Evolutionary conservation across 1,140 invertebrate species (phyloP), one percentile per base, ranked within the genome.

Genomic region (Brachionus sp.): DNA sequence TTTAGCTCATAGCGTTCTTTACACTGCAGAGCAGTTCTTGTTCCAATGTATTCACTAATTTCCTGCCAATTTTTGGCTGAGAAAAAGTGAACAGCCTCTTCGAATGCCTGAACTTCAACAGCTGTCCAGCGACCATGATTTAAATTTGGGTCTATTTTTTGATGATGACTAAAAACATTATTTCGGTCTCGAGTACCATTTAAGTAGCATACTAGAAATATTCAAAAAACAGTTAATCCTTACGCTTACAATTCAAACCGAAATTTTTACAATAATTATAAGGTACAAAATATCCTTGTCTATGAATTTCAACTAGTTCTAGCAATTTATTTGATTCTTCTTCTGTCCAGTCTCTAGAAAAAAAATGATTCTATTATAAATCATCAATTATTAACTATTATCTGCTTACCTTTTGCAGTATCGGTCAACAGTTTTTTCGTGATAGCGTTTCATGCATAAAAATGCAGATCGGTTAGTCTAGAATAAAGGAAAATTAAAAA

Each of bases 391-490:
- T 66, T 35, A 13, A 10, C 0, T 7, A 42, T 73, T 42, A 1
- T 39, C 0, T 37, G n/a, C 16, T 23, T 16, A 80, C 77, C 77
- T 37, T 42, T 62, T 80, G 29, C 77, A 35, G n/a, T 80, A 80
- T 39, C 37, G n/a, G 12, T 80, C 77, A 62, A 53, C 77, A 33
- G 77, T 80, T 44, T 80, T 80, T 62, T 80, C 77, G 35, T 80
- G 77, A 62, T 80, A 80, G 7, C 77, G 25, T 29, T 80, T 80
- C 77, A 80, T 80, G 77, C 77, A 80, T 12, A 80, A n/a, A 80
- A 80, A 80, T 42, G 77, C 62, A 13, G 77, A 80, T 33, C 77
- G 23, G 23, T 80, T 80, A 0, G 77, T 80, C 77, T 80, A 29
- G 12, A 78, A 78, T 53, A 33, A 37, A 80, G 46, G 44, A 75